phyloP scores from a whole-genome alignment of 2,888 invertebrate genomes.

The Hirtodrosophila histrioides region DNA sequence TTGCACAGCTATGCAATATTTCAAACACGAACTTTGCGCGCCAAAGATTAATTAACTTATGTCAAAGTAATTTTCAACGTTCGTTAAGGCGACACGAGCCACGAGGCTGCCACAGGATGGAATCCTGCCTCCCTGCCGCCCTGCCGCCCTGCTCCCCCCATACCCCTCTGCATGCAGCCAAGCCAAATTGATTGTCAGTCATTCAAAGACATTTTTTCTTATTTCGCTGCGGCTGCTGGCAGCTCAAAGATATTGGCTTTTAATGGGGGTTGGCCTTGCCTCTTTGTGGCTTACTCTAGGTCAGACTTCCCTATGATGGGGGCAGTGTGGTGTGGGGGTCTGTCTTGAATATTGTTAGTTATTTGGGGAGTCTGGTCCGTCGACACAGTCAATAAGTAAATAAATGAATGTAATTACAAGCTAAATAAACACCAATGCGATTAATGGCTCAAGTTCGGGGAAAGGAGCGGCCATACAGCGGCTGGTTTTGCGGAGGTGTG shows the following conservation, averaged over 20 bases:
- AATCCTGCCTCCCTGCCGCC: no score
- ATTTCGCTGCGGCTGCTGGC: conserved; percentile 58
- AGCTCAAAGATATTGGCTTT: conserved; percentile 75
- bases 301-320: conserved; percentile 35
- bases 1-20: conserved; percentile 68
- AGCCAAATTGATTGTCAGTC: conserved; percentile 83
- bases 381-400: conserved; percentile 83
- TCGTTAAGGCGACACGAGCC: conserved; percentile 80
- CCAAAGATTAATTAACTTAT: conserved; percentile 84
- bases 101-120: conserved; percentile 8
- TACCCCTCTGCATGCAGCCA: conserved; percentile 38
- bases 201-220: conserved; percentile 83
- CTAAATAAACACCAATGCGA: conserved; percentile 82
- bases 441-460: conserved; percentile 68
- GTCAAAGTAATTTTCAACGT: conserved; percentile 83
- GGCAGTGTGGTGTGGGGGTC: not conserved
- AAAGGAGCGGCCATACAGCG: no score
- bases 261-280: conserved; percentile 70
- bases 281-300: conserved; percentile 65
- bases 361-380: conserved; percentile 61
- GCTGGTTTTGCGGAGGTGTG: no score
- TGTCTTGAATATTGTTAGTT: conserved; percentile 70
- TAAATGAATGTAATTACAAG: conserved; percentile 83
- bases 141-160: not conserved
- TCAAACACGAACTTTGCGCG: conserved; percentile 80